Base-by-base conservation (phyloP, 2,113 vertebrate genomes). In the Phoenicopterus ruber region DNA sequence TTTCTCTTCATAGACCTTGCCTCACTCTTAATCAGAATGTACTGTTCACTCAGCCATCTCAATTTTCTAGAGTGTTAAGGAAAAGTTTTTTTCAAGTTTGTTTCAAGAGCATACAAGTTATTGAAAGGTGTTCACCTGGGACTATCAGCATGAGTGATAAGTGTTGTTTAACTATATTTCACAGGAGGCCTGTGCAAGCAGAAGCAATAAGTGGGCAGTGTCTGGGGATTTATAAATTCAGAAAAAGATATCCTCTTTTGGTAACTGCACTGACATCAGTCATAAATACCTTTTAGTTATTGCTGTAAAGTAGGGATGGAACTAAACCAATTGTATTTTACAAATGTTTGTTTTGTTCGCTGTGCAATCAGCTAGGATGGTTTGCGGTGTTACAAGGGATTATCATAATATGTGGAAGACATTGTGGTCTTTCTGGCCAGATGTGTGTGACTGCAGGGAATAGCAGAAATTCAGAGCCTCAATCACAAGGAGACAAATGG, bases 141-240 rank as follows among this genome's bases (percentile, higher is more conserved):
- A 87, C 86, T 93, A 95, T 96, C 26, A 54, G 74, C 62, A 86
- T 66, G 63, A 92, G n/a, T 10, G 13, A 66, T 73, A 97, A 94
- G 12, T 96, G 86, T 44, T 97, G 34, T 93, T 90, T 94, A 92
- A 93, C 38, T 36, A 13, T 88, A 82, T 86, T 95, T 97, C 96
- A 96, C 91, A 93, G 70, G 73, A 97, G 86, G 82, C 19, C 46
- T 95, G 62, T 94, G 42, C 29, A 96, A 91, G 62, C 44, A 96
- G 78, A 96, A 96, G 38, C 25, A 91, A 85, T 54, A 61, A 88
- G 58, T 54, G 44, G 81, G 82, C 82, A 95, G 72, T 61, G 15
- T 83, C 69, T 94, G 13, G 47, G 29, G 55, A 71, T 58, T 84
- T 92, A 70, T 47, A 95, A 90, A 94, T 94, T 88, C 50, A 86